phyloP scores from a whole-genome alignment of 2,113 vertebrate genomes.

The Turnix velox region DNA sequence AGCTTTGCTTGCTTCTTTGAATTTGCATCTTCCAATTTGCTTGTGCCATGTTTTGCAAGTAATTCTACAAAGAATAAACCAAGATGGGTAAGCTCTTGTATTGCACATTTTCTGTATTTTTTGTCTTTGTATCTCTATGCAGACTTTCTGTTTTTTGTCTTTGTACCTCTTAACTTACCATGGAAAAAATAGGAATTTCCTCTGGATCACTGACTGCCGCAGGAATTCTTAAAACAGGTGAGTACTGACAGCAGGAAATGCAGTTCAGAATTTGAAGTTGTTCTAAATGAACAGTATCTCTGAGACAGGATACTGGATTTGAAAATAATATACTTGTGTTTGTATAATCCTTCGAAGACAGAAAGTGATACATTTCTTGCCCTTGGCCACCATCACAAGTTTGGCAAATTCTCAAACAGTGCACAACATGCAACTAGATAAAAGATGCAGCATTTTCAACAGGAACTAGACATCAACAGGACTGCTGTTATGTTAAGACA shows the following conservation, averaged over 20 bases:
- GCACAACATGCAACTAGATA: neutral
- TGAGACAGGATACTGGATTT: neutral
- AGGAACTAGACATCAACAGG: neutral
- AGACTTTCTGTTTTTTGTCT: neutral
- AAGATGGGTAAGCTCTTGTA: neutral
- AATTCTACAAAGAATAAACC: neutral
- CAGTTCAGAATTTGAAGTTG: neutral
- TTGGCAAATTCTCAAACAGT: neutral
- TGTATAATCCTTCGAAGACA: neutral
- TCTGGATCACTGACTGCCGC: neutral
- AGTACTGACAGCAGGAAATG: neutral
- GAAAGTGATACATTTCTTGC: neutral
- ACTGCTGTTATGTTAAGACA: neutral
- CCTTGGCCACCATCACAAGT: rapidly evolving
- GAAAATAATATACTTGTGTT: neutral
- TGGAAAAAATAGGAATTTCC: neutral
- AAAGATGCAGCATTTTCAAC: neutral
- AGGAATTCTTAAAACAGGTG: neutral
- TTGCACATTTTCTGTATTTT: neutral
- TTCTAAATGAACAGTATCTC: neutral
- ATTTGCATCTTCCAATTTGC: neutral
- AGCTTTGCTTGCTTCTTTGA: neutral
- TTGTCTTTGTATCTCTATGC: neutral
- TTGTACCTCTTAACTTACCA: neutral
- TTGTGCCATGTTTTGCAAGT: neutral